A percentile compares a stretch with the other conserved stretches of the same genome.
Conservation (phyloP, 2,113 vertebrate species). For the Mellivora capensis region DNA sequence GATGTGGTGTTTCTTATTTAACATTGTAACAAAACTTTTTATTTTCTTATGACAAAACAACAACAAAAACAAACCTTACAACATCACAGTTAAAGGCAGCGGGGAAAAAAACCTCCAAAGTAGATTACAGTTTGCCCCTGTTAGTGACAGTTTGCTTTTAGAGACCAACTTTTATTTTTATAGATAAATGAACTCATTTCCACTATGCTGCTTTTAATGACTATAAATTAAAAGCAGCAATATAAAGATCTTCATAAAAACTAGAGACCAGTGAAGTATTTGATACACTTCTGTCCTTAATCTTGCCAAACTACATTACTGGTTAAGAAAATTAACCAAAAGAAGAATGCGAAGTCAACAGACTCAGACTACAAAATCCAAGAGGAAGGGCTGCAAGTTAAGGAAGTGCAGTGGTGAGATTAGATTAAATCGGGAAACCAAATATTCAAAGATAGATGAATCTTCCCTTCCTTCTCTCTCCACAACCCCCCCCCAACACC, state of each 20-base stretch:
- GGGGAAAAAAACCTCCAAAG: neutral
- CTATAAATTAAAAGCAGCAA: neutral
- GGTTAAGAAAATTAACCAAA: conserved; percentile 24
- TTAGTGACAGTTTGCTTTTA: neutral
- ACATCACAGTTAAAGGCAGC: neutral
- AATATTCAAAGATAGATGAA: neutral
- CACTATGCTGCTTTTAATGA: neutral
- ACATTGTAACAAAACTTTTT: neutral
- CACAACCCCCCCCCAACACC: neutral
- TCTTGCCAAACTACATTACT: conserved; percentile 2
- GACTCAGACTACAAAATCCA: conserved; percentile 5
- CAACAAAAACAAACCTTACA: conserved; percentile 42
- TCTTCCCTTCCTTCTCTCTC: neutral
- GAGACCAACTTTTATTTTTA: neutral
- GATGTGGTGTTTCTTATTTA: conserved; percentile 51
- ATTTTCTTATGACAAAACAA: neutral
- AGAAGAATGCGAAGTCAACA: neutral
- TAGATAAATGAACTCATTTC: neutral
- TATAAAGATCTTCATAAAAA: neutral
- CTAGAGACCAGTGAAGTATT: neutral
- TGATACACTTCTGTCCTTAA: neutral
- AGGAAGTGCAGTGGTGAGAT: neutral
- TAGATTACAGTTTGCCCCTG: neutral
- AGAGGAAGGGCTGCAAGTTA: neutral
- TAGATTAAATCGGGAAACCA: neutral